phyloP scores from a whole-genome alignment of 2,797 vertebrate species.

The Trachurus trachurus region DNA sequence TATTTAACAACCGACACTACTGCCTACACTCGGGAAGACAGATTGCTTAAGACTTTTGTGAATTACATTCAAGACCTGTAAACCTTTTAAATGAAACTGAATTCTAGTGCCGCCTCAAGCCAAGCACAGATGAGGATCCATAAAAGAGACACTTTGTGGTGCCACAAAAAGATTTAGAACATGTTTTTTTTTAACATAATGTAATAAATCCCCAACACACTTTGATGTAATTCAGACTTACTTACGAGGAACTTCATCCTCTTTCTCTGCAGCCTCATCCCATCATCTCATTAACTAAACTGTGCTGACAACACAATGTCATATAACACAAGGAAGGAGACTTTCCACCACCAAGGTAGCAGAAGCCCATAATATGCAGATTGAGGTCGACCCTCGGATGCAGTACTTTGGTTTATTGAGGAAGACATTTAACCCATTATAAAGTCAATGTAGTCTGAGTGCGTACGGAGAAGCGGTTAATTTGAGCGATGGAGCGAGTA shows the following conservation, averaged over 20 bases:
- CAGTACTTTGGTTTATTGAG: not conserved
- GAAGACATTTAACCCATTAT: constrained; percentile 17
- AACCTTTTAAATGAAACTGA: not conserved
- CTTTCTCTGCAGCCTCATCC: not conserved
- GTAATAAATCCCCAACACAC: not conserved
- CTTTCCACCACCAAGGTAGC: not conserved
- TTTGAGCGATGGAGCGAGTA: not conserved
- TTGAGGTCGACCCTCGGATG: constrained; percentile 13
- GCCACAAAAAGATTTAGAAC: not conserved
- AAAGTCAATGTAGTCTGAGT: constrained; percentile 9
- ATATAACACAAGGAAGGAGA: constrained; percentile 2
- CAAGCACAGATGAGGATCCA: too few relatives aligned
- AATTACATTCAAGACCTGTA: not conserved
- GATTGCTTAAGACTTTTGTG: too few relatives aligned
- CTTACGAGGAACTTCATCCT: not conserved
- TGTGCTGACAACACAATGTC: constrained; percentile 3
- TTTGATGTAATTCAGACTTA: not conserved
- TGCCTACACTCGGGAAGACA: not conserved
- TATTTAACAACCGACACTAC: not conserved
- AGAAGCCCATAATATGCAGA: not conserved
- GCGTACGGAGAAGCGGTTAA: not conserved
- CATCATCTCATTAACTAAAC: not conserved
- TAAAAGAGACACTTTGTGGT: not conserved
- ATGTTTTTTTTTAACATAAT: too few relatives aligned
- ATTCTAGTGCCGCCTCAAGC: not conserved